Evolutionary conservation across 2,888 invertebrate genomes (phyloP).

Genomic region (Penaeus monodon): DNA sequence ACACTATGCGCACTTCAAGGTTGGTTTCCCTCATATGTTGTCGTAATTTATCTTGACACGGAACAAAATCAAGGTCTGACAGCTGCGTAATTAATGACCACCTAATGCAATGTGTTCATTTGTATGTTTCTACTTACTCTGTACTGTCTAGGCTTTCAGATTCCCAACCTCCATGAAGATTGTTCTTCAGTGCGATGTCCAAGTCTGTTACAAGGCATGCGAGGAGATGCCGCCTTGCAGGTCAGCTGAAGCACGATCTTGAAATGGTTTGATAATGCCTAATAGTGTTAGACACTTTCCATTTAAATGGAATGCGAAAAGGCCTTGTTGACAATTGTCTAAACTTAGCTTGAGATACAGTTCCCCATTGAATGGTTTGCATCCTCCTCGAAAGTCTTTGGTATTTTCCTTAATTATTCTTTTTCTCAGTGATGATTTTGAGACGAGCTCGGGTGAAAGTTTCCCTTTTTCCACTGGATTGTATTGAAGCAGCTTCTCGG

Average conservation of each 20-base stretch:
- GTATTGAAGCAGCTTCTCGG: too few relatives aligned
- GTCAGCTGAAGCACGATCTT: constrained; percentile 30
- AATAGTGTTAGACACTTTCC: too few relatives aligned
- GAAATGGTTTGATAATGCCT: too few relatives aligned
- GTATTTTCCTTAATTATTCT: too few relatives aligned
- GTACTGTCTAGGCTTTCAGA: constrained; percentile 66
- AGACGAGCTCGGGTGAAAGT: too few relatives aligned
- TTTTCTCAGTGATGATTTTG: too few relatives aligned
- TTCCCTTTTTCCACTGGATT: too few relatives aligned
- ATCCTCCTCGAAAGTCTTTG: background rate
- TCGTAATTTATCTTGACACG: background rate
- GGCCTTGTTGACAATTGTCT: too few relatives aligned
- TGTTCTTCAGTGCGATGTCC: constrained; percentile 66
- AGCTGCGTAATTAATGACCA: background rate
- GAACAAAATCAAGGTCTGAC: background rate
- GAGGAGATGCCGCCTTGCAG: constrained; percentile 61
- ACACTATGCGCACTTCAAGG: constrained; percentile 58
- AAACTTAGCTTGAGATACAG: too few relatives aligned
- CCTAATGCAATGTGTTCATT: too few relatives aligned
- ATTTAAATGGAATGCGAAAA: too few relatives aligned
- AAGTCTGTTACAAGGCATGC: constrained; percentile 66
- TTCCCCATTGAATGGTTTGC: background rate
- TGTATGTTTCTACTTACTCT: background rate
- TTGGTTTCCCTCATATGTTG: background rate
- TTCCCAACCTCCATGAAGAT: constrained; percentile 66